Evolutionary conservation across 2,888 invertebrate species (phyloP), one percentile per base, ranked within the genome.

Genomic region (Diplazon laetatorius): DNA sequence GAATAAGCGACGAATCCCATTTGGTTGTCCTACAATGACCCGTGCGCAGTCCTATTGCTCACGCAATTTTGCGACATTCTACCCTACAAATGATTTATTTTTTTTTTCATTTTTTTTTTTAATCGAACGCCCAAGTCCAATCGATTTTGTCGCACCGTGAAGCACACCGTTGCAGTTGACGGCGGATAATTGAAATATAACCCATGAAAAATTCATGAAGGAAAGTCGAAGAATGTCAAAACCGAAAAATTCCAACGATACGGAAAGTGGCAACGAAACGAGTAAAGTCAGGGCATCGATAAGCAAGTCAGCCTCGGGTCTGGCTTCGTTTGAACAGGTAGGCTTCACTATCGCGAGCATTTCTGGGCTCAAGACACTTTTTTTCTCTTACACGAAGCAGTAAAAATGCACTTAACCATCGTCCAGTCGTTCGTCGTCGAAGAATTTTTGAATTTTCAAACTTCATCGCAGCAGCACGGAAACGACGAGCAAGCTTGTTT

Each of bases 381-480:
- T n/a, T 8, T n/a, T 18, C 44, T 72, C 30, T 30, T 25, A 25
- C 25, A 9, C 25, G 22, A 20, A n/a, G 6, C 55, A 55, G 25
- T 16, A 9, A 55, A 55, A 55, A 30, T 55, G 20, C 44, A 46
- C 30, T 55, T 30, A 55, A 68, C 42, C 68, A n/a, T 44, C 39
- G 42, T 68, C 46, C 69, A 69, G 75, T 55, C 46, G 14, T 46
- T 14, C 25, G 55, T 55, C 6, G 69, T 62, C n/a, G 69, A 75
- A 39, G 69, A 69, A 35, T 75, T 69, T 57, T 55, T 57, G 57
- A 63, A 69, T 25, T 75, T 63, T 48, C 62, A 75, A 48, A 57
- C 55, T 10, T 46, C 37, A n/a, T 50, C 74, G 8, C 42, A 44
- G 14, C 52, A 48, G 10, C 65, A n/a, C n/a, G n/a, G n/a, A n/a